Evolutionary conservation across 2,888 invertebrate species (phyloP).

Genomic region (Melinaea menophilus): DNA sequence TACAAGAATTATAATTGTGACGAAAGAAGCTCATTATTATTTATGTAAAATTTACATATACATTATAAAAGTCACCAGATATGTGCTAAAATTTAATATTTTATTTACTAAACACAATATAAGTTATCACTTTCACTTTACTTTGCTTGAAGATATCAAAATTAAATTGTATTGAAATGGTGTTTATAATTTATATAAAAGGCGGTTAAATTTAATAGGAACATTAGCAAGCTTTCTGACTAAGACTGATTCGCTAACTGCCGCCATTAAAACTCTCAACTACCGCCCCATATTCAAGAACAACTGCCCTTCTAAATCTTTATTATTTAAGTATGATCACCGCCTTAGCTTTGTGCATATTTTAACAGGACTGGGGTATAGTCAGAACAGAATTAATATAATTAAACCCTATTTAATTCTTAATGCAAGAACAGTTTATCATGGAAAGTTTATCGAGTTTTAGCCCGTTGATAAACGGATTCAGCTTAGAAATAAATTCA

Average conservation of each 20-base stretch:
- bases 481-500: too few relatives aligned
- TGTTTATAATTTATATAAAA: not conserved
- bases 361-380: conserved; percentile 28
- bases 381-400: conserved; percentile 14
- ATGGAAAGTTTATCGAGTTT: not conserved
- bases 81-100: too few relatives aligned
- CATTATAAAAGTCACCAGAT: too few relatives aligned
- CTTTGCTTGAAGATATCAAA: too few relatives aligned
- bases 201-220: conserved; percentile 9
- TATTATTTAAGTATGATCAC: conserved; percentile 46
- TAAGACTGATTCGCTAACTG: conserved; percentile 39
- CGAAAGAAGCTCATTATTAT: too few relatives aligned
- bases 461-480: too few relatives aligned
- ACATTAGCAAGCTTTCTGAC: conserved; percentile 19
- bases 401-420: conserved; percentile 14
- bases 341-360: conserved; percentile 33
- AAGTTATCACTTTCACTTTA: too few relatives aligned
- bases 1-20: too few relatives aligned
- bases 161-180: too few relatives aligned
- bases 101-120: too few relatives aligned
- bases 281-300: conserved; percentile 50
- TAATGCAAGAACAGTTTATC: not conserved
- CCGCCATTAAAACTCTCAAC: conserved; percentile 57
- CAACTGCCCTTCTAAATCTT: conserved; percentile 47
- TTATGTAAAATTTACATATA: too few relatives aligned